Conservation (phyloP, 2,888 invertebrate genomes). For the Acanthosepion esculentum region DNA sequence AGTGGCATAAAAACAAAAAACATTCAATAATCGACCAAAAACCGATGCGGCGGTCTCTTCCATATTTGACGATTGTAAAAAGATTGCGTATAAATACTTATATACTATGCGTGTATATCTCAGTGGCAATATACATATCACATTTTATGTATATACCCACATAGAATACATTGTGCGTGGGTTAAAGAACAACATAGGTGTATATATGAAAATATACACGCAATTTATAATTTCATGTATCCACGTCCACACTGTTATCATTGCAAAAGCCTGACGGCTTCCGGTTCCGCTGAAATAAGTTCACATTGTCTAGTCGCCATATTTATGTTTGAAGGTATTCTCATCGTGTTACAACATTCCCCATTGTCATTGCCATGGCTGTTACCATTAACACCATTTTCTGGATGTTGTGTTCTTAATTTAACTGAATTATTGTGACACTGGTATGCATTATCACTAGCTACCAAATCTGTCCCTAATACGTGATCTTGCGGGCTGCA, state of each 20-base stretch:
- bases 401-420: background rate
- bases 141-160: background rate
- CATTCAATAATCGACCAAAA: background rate
- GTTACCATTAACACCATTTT: background rate
- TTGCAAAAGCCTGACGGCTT: constrained; percentile 38
- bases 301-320: background rate
- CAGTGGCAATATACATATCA: background rate
- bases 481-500: background rate
- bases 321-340: background rate
- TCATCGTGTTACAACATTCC: background rate
- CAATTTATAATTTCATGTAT: background rate
- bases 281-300: constrained; percentile 42
- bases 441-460: background rate
- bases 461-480: background rate
- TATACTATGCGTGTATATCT: background rate
- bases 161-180: background rate
- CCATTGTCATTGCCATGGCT: background rate
- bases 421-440: background rate
- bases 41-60: background rate
- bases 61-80: background rate
- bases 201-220: background rate
- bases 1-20: background rate
- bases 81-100: background rate
- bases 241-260: background rate
- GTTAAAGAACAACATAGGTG: background rate